phyloP scores from a whole-genome alignment of 2,888 invertebrate species.

The Papilio elwesi region DNA sequence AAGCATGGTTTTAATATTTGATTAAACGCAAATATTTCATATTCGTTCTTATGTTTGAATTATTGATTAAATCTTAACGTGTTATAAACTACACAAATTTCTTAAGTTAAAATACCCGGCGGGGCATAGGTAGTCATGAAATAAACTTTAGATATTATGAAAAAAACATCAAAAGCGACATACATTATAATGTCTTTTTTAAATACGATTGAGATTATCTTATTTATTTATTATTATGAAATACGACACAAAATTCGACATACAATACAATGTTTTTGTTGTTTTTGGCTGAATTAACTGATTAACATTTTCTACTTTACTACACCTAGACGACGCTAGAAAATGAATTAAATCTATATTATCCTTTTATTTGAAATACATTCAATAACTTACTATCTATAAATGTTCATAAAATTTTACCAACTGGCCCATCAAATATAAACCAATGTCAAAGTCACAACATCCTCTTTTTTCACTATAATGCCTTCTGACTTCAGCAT shows the following conservation, averaged over 20 bases:
- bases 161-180: too few relatives aligned
- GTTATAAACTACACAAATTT: too few relatives aligned
- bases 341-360: conserved; percentile 1
- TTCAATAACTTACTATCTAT: conserved; percentile 2
- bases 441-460: not conserved
- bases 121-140: too few relatives aligned
- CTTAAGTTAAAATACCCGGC: too few relatives aligned
- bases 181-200: not conserved
- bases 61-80: too few relatives aligned
- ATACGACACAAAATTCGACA: not conserved
- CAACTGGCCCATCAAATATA: conserved; percentile 8
- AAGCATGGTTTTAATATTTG: too few relatives aligned
- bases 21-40: too few relatives aligned
- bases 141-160: too few relatives aligned
- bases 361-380: not conserved
- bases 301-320: conserved; percentile 10
- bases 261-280: conserved; percentile 4
- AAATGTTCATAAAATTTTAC: conserved; percentile 12
- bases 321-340: conserved; percentile 10
- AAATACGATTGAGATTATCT: not conserved
- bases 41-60: too few relatives aligned
- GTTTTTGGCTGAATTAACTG: not conserved
- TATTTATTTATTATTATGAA: not conserved
- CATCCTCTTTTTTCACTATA: not conserved
- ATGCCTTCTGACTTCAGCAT: not conserved